A percentile compares a stretch with the other conserved stretches of the same genome.
Conservation (phyloP, 2,797 vertebrate genomes). For the Carapus acus region DNA sequence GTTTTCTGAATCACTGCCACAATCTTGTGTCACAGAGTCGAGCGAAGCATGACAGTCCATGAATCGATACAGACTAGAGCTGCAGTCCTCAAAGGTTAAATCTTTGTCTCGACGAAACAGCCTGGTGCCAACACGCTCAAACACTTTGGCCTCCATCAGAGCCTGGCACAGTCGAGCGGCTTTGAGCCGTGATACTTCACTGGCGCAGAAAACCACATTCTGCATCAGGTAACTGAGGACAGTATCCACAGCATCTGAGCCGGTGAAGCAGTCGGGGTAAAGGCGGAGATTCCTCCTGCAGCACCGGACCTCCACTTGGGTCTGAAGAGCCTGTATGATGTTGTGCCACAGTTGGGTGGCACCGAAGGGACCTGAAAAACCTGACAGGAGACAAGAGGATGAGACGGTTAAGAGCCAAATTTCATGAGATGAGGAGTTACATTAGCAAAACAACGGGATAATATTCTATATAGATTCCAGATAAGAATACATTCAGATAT, state of each 20-base stretch:
- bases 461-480: no score
- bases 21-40: conserved; percentile 33
- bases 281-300: conserved; percentile 70
- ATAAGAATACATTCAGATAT: no score
- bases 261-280: conserved; percentile 75
- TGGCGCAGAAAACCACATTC: conserved; percentile 77
- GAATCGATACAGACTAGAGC: conserved; percentile 79
- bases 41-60: conserved; percentile 57
- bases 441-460: no score
- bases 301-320: conserved; percentile 78
- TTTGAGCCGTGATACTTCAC: conserved; percentile 79
- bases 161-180: conserved; percentile 81
- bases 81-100: conserved; percentile 77
- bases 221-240: conserved; percentile 85
- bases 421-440: no score
- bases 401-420: no score
- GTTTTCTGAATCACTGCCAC: conserved; percentile 51
- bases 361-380: conserved; percentile 73
- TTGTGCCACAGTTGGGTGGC: conserved; percentile 82
- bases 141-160: conserved; percentile 83
- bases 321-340: conserved; percentile 77
- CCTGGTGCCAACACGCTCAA: conserved; percentile 76
- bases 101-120: conserved; percentile 79
- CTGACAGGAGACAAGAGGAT: conserved; percentile 39
- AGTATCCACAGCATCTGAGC: conserved; percentile 79